Base-by-base conservation (phyloP, 2,888 invertebrate species). In the Anorthoa munda region DNA sequence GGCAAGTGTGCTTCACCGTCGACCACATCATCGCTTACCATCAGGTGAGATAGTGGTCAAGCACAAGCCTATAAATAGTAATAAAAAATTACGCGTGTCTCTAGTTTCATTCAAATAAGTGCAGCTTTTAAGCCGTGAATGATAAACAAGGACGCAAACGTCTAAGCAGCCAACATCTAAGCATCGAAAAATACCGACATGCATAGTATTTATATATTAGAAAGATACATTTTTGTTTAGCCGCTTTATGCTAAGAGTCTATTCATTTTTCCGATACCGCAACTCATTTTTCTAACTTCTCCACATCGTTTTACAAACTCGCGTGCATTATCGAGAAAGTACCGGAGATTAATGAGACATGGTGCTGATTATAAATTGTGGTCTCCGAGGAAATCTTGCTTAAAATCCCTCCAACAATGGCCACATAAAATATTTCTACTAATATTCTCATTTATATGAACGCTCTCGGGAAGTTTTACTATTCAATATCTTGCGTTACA, bases 301-400 rank as follows among this genome's bases (percentile, higher is more conserved):
- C 58, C 64, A 77, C 60, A 79, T 81, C 53, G 18, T 55, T 77
- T 76, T 66, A 60, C 63, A 72, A 77, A 69, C 78, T 88, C 77
- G 72, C 74, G 69, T 88, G 88, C 87, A 89, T 88, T 90, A 91
- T 92, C 84, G 88, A 87, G 91, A 90, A 91, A 84, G 85, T 53
- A 86, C 72, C 63, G 77, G 74, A 87, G 88, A 92, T 92, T 91
- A 93, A 92, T 92, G 89, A 91, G 92, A 93, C 91, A 91, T 90
- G 89, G 89, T 88, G 85, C 89, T 91, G 92, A 94, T 94, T 94
- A 94, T 94, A 94, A 94, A 93, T 90, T 88, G 89, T 85, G 77
- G 88, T 83, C 88, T 79, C 94, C 56, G 71, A 94, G 95, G 95
- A 95, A 95, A 95, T 95, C 94, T 93, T 87, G 91, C 89, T 91